Evolutionary conservation across 2,797 vertebrate genomes (phyloP).

Genomic region (Gambelia wislizenii): DNA sequence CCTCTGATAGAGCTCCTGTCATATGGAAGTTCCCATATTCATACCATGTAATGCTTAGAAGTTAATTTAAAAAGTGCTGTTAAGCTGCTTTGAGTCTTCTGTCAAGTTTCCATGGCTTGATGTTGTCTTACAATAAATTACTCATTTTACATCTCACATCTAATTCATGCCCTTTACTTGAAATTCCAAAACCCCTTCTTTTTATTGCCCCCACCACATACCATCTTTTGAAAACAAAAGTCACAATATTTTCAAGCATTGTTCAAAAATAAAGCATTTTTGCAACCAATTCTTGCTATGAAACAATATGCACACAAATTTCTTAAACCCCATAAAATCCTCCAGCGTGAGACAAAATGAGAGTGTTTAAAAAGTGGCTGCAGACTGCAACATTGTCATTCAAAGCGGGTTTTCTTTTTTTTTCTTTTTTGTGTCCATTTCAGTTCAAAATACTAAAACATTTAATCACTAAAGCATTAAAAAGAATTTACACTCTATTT

Average conservation of each 20-base stretch:
- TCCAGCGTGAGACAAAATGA: slow-evolving; percentile 85
- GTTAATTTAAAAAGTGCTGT: slow-evolving; percentile 86
- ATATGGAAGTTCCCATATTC: slow-evolving; percentile 79
- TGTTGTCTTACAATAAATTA: slow-evolving; percentile 94
- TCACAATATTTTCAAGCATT: slow-evolving; percentile 91
- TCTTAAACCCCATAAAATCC: slow-evolving; percentile 85
- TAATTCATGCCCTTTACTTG: slow-evolving; percentile 92
- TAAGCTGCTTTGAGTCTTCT: slow-evolving; percentile 91
- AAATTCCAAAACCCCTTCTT: slow-evolving; percentile 88
- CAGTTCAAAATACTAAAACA: slow-evolving; percentile 90
- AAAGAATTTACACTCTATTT: slow-evolving; percentile 89
- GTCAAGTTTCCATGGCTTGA: slow-evolving; percentile 96
- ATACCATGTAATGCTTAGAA: slow-evolving; percentile 82
- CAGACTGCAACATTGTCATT: slow-evolving; percentile 80
- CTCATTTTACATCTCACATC: slow-evolving; percentile 87
- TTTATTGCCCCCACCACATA: slow-evolving; percentile 90
- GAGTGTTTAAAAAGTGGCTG: slow-evolving; percentile 81
- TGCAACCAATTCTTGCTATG: slow-evolving; percentile 91
- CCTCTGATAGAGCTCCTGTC: slow-evolving; percentile 81
- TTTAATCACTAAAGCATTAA: slow-evolving; percentile 90
- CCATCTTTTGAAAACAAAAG: slow-evolving; percentile 87
- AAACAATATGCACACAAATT: slow-evolving; percentile 91
- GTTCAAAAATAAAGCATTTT: slow-evolving; percentile 95
- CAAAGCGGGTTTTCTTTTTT: slow-evolving; percentile 73
- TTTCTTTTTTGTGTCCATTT: slow-evolving; percentile 84